Evolutionary conservation across 2,113 vertebrate genomes (phyloP).

Genomic region (Albula glossodonta): DNA sequence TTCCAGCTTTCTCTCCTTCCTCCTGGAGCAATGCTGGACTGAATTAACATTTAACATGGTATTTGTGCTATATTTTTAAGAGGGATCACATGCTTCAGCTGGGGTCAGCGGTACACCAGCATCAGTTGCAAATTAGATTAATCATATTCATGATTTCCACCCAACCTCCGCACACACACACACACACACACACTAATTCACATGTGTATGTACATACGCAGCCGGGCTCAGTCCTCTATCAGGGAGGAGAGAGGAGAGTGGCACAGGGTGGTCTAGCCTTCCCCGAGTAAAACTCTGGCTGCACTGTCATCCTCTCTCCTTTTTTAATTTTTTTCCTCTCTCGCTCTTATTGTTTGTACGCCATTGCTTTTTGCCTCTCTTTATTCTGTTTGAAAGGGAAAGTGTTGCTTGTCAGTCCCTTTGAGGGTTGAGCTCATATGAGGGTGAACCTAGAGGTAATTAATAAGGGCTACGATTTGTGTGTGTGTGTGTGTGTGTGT

Average conservation of each 20-base stretch:
- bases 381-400: slow-evolving; percentile 47
- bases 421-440: slow-evolving; percentile 17
- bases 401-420: slow-evolving; percentile 1
- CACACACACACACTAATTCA: no score
- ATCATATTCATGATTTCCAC: no score
- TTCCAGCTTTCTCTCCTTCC: neutral
- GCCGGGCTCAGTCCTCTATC: neutral
- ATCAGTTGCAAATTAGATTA: neutral
- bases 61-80: neutral
- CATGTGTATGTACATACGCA: no score
- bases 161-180: no score
- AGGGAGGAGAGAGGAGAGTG: neutral
- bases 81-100: neutral
- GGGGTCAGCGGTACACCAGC: neutral
- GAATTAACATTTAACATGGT: slow-evolving; percentile 16
- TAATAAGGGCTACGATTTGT: slow-evolving; percentile 30
- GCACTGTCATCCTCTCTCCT: neutral
- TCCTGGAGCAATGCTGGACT: slow-evolving; percentile 1
- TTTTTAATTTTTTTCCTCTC: neutral
- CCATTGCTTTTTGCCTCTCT: slow-evolving; percentile 52
- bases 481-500: neutral
- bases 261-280: neutral
- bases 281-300: neutral
- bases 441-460: slow-evolving; percentile 34
- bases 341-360: slow-evolving; percentile 47